phyloP scores from a whole-genome alignment of 2,888 invertebrate genomes.

The Cecidostiba fungosa region DNA sequence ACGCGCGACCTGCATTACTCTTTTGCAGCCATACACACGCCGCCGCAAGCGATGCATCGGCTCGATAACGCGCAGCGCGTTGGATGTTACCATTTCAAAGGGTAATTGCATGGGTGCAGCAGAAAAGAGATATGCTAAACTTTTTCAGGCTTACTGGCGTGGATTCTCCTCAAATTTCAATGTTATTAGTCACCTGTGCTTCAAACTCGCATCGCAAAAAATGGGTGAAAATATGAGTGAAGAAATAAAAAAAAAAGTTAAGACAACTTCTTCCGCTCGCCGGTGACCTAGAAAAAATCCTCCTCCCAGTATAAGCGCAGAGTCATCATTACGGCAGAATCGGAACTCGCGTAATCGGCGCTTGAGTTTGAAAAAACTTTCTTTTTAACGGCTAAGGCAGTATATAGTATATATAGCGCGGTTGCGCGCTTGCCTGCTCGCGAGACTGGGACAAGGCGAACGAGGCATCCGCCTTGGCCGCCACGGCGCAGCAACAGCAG shows the following conservation, averaged over 20 bases:
- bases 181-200: no score
- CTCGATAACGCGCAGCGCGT: background rate
- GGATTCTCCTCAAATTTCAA: no score
- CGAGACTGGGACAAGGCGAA: conserved; percentile 69
- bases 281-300: background rate
- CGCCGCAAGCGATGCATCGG: background rate
- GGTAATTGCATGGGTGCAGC: background rate
- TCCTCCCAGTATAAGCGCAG: background rate
- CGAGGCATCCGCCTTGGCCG: conserved; percentile 68
- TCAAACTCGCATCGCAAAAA: background rate
- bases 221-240: background rate
- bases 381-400: conserved; percentile 62
- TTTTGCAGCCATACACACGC: background rate
- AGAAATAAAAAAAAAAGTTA: background rate
- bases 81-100: background rate
- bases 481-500: conserved; percentile 35
- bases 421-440: conserved; percentile 48
- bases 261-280: background rate
- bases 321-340: background rate
- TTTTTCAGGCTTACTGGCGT: no score
- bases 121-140: background rate
- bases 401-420: no score
- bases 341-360: conserved; percentile 40
- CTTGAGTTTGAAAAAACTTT: conserved; percentile 57
- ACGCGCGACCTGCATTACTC: background rate